phyloP scores from a whole-genome alignment of 2,888 invertebrate genomes.

The Volucella inanis region DNA sequence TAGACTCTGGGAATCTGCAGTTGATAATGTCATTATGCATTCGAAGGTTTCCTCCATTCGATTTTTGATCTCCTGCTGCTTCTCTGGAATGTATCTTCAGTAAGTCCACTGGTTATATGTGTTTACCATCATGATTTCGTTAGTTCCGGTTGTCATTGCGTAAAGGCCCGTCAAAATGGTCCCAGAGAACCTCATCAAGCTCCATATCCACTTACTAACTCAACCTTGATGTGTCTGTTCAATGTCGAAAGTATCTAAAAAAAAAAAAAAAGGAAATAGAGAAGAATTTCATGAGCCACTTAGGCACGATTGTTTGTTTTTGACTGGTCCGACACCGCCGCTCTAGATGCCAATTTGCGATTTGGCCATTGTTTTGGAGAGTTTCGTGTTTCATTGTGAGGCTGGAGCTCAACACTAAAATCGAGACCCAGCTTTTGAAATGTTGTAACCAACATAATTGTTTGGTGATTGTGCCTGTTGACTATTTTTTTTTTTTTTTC shows the following conservation, averaged over 20 bases:
- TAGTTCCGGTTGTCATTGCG: conserved; percentile 53
- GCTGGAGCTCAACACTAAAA: neutral
- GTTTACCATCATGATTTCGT: neutral
- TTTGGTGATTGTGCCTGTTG: conserved; percentile 8
- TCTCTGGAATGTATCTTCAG: conserved; percentile 3
- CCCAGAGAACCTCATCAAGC: conserved; percentile 20
- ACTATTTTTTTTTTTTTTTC: conserved; percentile 3
- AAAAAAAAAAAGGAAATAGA: neutral
- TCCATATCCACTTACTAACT: conserved; percentile 13
- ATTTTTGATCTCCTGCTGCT: conserved; percentile 59
- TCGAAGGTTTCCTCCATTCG: neutral
- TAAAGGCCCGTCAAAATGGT: conserved; percentile 51
- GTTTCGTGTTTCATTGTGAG: conserved; percentile 39
- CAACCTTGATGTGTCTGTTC: conserved; percentile 58
- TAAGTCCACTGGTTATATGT: too few relatives aligned
- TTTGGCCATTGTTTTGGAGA: conserved; percentile 63
- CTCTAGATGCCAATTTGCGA: conserved; percentile 69
- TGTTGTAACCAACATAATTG: conserved; percentile 69
- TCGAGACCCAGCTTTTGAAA: conserved; percentile 35
- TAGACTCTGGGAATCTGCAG: conserved; percentile 15
- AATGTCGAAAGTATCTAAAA: conserved; percentile 5
- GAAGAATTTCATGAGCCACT: conserved; percentile 50
- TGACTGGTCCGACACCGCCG: conserved; percentile 3
- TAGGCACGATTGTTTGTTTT: conserved; percentile 58
- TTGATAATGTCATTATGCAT: conserved; percentile 64